Percentiles rank a stretch among this genome's conserved stretches.
Conservation (phyloP, 2,113 vertebrate species). For the Istiophorus platypterus region DNA sequence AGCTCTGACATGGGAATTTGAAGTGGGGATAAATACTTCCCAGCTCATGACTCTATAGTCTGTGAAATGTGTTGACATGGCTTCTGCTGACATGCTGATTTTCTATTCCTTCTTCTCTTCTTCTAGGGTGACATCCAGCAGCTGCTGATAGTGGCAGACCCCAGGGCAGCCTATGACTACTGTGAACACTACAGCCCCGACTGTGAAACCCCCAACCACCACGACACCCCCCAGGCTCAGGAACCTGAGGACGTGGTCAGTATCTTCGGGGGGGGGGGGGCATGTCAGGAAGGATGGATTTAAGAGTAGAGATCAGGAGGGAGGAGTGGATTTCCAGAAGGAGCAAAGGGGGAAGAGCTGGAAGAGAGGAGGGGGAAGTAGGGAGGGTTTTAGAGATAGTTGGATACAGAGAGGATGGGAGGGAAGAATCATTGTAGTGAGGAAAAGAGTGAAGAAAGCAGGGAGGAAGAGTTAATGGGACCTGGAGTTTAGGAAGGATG, state of each 20-base stretch:
- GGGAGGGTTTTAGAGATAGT: conserved; percentile 22
- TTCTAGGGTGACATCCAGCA: conserved; percentile 97
- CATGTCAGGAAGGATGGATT: no score
- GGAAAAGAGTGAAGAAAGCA: background rate
- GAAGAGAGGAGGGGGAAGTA: background rate
- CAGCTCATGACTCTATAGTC: background rate
- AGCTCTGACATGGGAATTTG: conserved; percentile 24
- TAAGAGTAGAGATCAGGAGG: no score
- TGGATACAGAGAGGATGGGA: background rate
- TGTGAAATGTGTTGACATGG: conserved; percentile 32
- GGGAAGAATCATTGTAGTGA: background rate
- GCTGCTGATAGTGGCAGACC: conserved; percentile 92
- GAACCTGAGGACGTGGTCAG: conserved; percentile 92
- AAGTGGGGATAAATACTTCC: background rate
- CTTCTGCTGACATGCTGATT: conserved; percentile 34
- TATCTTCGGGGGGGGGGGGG: conserved; percentile 19
- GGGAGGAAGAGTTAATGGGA: background rate
- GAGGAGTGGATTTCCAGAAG: conserved; percentile 3
- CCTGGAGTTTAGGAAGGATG: conserved; percentile 17
- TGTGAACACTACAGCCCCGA: conserved; percentile 98
- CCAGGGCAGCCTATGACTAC: conserved; percentile 95
- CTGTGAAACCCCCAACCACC: conserved; percentile 90
- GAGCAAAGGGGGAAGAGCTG: background rate
- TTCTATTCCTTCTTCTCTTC: background rate
- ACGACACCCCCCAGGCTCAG: conserved; percentile 92